These are phyloP conservation scores for Bombus terrestris DNA, from an alignment of 1,140 invertebrate genomes.

Conservation along the genomic window DNA sequence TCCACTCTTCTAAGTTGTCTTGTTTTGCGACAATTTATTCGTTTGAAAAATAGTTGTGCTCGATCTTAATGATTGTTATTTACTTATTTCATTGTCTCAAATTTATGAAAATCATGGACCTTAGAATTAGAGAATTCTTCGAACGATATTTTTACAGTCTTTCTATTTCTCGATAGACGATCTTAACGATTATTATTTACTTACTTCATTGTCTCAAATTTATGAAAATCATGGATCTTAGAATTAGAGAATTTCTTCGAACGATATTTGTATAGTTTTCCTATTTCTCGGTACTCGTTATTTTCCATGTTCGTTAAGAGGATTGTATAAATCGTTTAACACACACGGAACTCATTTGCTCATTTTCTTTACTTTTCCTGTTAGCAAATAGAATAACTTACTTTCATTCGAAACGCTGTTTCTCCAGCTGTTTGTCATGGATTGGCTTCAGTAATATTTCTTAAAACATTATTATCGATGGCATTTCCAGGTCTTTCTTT, in stretches of 20 bases:
- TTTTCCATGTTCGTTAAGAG: no score
- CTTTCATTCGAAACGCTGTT: neutral
- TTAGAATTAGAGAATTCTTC: neutral
- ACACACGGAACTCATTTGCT: neutral
- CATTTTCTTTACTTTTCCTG: neutral
- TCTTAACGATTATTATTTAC: no score
- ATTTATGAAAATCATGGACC: no score
- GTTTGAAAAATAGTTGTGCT: no score
- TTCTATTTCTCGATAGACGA: neutral
- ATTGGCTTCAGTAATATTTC: neutral
- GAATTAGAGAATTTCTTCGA: neutral
- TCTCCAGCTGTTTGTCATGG: neutral
- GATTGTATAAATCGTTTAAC: constrained; percentile 1
- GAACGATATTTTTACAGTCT: neutral
- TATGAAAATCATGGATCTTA: no score
- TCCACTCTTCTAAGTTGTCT: no score
- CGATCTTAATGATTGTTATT: no score
- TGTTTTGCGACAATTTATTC: no score
- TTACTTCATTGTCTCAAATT: no score
- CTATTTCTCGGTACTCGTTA: neutral
- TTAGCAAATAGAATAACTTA: neutral
- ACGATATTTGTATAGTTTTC: neutral
- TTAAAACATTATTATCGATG: neutral
- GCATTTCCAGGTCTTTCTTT: neutral
- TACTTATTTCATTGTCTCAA: no score